Percentiles rank a stretch among this genome's conserved stretches.
Evolutionary conservation across 2,888 invertebrate species (phyloP).

Genomic region (Tortricodes alternella): DNA sequence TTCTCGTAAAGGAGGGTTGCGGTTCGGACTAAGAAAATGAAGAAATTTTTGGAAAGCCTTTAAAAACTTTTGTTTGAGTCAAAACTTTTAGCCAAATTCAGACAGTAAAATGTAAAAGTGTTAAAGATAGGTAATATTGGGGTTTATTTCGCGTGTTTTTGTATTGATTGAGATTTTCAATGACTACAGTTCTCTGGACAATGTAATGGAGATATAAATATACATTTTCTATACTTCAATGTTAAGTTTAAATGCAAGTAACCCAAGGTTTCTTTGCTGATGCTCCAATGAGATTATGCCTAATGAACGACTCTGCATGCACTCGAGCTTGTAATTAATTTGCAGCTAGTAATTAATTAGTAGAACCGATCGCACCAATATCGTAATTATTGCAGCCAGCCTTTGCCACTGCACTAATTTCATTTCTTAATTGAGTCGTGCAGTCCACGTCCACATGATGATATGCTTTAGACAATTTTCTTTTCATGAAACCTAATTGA

Average conservation of each 20-base stretch:
- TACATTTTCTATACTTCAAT: too few species aligned
- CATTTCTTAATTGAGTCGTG: conserved; percentile 57
- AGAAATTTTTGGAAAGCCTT: conserved; percentile 6
- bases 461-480: too few species aligned
- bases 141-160: neutral
- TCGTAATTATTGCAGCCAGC: conserved; percentile 48
- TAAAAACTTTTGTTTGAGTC: conserved; percentile 2
- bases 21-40: conserved; percentile 1
- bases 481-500: too few species aligned
- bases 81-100: neutral
- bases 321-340: conserved; percentile 56
- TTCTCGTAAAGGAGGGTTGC: neutral
- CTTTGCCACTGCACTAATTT: conserved; percentile 52
- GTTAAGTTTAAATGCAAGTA: neutral
- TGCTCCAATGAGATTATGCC: conserved; percentile 15
- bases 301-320: conserved; percentile 24
- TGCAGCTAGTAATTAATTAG: conserved; percentile 36
- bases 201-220: too few species aligned
- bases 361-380: conserved; percentile 47
- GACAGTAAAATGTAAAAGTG: neutral
- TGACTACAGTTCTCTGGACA: too few species aligned
- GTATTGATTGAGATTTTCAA: too few species aligned
- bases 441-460: too few species aligned
- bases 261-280: neutral
- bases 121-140: neutral